These are phyloP conservation scores for Eulithis testata DNA, from an alignment of 2,888 invertebrate species.

Conservation along the genomic window DNA sequence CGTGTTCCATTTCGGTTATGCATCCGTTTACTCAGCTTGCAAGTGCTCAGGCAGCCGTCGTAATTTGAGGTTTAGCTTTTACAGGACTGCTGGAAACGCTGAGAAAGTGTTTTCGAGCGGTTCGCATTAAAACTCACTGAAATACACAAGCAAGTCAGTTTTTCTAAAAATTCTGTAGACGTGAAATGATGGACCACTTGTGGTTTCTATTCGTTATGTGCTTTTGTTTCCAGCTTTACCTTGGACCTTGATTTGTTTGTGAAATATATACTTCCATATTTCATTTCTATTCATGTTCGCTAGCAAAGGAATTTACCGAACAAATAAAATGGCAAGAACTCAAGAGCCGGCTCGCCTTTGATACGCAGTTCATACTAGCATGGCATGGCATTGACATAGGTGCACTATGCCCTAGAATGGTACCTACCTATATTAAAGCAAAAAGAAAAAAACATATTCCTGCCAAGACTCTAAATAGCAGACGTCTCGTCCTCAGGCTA, in stretches of 20 bases:
- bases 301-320: conserved; percentile 33
- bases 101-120: neutral
- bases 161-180: too few species aligned
- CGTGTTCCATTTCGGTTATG: conserved; percentile 30
- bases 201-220: neutral
- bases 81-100: conserved; percentile 9
- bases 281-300: conserved; percentile 30
- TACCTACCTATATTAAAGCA: neutral
- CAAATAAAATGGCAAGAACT: conserved; percentile 49
- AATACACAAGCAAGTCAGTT: too few species aligned
- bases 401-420: conserved; percentile 4
- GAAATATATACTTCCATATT: conserved; percentile 21
- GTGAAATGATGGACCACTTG: too few species aligned
- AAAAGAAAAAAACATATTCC: too few species aligned
- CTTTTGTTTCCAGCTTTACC: neutral
- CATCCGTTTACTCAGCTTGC: conserved; percentile 24
- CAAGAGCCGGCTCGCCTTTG: conserved; percentile 52
- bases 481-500: too few species aligned
- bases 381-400: conserved; percentile 48
- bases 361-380: conserved; percentile 56
- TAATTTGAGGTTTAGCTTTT: conserved; percentile 24
- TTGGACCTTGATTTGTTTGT: conserved; percentile 14
- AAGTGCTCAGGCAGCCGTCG: conserved; percentile 18
- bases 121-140: too few species aligned
- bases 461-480: too few species aligned